Evolutionary conservation across 2,888 invertebrate genomes (phyloP).

Genomic region (Diadegma fenestrale): DNA sequence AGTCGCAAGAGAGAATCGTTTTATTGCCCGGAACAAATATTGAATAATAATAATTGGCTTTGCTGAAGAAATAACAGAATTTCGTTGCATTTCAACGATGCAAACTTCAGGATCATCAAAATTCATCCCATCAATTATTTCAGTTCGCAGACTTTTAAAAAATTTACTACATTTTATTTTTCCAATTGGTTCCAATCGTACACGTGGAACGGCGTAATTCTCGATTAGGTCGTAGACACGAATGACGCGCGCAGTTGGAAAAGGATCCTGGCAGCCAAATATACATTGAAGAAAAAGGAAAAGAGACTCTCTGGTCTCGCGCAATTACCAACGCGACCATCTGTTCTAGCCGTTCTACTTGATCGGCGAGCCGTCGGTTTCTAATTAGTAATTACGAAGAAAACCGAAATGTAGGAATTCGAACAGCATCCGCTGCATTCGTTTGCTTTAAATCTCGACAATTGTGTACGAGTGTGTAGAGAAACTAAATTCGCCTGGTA

Average conservation of each 20-base stretch:
- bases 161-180: too few relatives aligned
- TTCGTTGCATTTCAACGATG: too few relatives aligned
- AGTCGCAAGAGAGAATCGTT: too few relatives aligned
- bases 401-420: conserved; percentile 75
- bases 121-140: too few relatives aligned
- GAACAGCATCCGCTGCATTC: conserved; percentile 37
- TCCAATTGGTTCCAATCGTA: neutral
- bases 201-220: conserved; percentile 32
- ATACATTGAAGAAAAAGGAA: conserved; percentile 35
- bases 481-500: neutral
- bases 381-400: conserved; percentile 77
- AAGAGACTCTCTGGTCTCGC: conserved; percentile 57
- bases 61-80: too few relatives aligned
- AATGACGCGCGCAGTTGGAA: conserved; percentile 51
- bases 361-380: conserved; percentile 73
- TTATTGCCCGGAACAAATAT: too few relatives aligned
- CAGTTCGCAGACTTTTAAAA: too few relatives aligned
- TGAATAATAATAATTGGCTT: too few relatives aligned
- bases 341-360: conserved; percentile 74
- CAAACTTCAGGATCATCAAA: too few relatives aligned
- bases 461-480: neutral
- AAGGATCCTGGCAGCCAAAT: conserved; percentile 24
- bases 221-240: conserved; percentile 39
- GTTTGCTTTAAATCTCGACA: conserved; percentile 23
- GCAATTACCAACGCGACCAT: conserved; percentile 75